These are phyloP conservation scores for Pseudotriccus pelzelni DNA, from an alignment of 2,797 vertebrate genomes.

Conservation along the genomic window DNA sequence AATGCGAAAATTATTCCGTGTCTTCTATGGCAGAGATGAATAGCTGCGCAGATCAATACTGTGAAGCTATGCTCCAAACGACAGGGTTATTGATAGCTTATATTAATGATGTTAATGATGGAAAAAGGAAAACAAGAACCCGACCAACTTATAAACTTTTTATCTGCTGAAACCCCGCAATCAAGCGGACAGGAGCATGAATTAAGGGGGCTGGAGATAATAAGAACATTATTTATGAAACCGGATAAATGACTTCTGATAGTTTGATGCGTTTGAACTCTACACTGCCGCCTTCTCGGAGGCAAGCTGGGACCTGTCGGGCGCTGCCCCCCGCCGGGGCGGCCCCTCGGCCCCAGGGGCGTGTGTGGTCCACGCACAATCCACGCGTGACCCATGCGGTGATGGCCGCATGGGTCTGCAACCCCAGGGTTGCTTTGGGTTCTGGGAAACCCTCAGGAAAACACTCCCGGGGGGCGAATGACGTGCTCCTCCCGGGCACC, in stretches of 20 bases:
- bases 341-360: neutral
- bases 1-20: conserved; percentile 88
- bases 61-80: conserved; percentile 84
- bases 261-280: conserved; percentile 59
- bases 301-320: conserved; percentile 7
- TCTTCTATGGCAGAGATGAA: conserved; percentile 87
- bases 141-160: conserved; percentile 78
- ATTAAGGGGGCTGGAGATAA: conserved; percentile 64
- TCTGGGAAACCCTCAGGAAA: neutral
- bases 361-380: neutral
- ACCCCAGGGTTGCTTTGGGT: neutral
- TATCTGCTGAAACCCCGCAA: conserved; percentile 73
- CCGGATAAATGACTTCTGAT: conserved; percentile 69
- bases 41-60: conserved; percentile 87
- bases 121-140: conserved; percentile 77
- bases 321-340: neutral
- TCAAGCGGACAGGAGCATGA: conserved; percentile 67
- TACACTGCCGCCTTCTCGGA: conserved; percentile 17
- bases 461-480: neutral
- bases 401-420: neutral
- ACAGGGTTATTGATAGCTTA: conserved; percentile 85
- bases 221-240: conserved; percentile 76
- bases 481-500: neutral
- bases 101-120: conserved; percentile 85
- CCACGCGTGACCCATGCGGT: neutral